Evolutionary conservation across 2,797 vertebrate species (phyloP), one percentile per base, ranked within the genome.

Genomic region (Etheostoma perlongum): DNA sequence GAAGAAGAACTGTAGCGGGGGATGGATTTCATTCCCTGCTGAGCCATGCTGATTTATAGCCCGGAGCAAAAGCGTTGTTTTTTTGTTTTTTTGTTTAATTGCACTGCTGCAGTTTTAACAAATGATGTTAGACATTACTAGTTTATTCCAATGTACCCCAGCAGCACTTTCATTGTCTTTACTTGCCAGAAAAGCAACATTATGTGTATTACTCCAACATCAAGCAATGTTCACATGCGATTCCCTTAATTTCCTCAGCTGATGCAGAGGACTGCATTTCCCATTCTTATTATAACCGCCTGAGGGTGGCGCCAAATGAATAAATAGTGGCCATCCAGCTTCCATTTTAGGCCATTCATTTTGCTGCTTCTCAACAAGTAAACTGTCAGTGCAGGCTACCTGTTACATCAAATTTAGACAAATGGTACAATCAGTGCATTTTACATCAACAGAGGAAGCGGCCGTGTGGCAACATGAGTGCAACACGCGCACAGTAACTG

Each of bases 271-370:
- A 23, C 46, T 60, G 67, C 44, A 23, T 36, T 65, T 72, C 62
- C 76, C 42, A 18, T 33, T 73, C 81, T 84, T 88, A 90, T 76
- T 74, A 58, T 65, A 81, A 82, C 84, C 85, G 91, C 94, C 95
- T 94, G 94, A 94, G 90, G 95, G 91, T 94, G 95, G 94, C 95
- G 95, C 94, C 94, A 95, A 91, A 95, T 93, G 93, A 93, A 93
- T 93, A 93, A 94, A 88, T 62, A 90, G 91, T 77, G 83, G 82
- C 71, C 84, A 47, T 75, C 36, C 77, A 75, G 86, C 87, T 89
- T 86, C 83, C 88, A 83, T 90, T 88, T 89, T 82, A 85, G 78
- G 78, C 82, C 79, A 79, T 82, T 92, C 85, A 80, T 90, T 81
- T 90, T 82, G 68, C 79, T 82, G 88, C 90, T 92, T 87, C 92